These are phyloP conservation scores for Caenorhabditis sp. DNA, from an alignment of 2,888 invertebrate genomes.

Conservation along the genomic window DNA sequence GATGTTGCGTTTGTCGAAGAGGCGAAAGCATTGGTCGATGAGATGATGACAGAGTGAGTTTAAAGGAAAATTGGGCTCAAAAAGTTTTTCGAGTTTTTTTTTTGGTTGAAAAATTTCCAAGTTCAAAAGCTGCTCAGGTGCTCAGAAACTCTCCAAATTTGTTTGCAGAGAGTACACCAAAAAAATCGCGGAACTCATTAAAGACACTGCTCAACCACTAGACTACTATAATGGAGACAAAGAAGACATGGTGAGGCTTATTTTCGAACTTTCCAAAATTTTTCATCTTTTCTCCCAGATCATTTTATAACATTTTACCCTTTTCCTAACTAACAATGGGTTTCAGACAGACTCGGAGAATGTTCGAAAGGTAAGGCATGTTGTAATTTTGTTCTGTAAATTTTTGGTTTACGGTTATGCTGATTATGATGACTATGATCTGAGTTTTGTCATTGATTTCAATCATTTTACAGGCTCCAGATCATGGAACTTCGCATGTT, in stretches of 20 bases:
- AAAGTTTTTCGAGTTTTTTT: no score
- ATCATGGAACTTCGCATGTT: conserved; percentile 87
- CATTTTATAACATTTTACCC: conserved; percentile 7
- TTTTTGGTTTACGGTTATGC: conserved; percentile 67
- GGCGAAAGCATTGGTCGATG: conserved; percentile 77
- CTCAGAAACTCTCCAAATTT: not conserved
- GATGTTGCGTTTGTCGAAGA: conserved; percentile 80
- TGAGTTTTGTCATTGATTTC: not conserved
- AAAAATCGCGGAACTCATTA: conserved; percentile 55
- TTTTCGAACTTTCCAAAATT: not conserved
- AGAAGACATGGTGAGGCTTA: conserved; percentile 34
- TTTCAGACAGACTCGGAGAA: conserved; percentile 39
- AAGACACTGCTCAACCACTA: conserved; percentile 60
- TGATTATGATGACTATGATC: conserved; percentile 46
- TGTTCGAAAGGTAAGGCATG: conserved; percentile 32
- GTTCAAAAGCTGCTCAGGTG: not conserved
- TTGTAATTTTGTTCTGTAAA: not conserved
- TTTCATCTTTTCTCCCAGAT: no score
- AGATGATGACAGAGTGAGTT: conserved; percentile 76
- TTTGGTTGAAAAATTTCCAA: no score
- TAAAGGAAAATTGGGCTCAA: no score
- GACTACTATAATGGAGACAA: conserved; percentile 72
- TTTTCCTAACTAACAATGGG: not conserved
- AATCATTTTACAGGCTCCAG: conserved; percentile 72
- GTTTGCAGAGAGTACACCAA: conserved; percentile 52